Percentiles rank a stretch among this genome's conserved stretches.
Evolutionary conservation across 2,797 vertebrate species (phyloP).

Genomic region (Dicrostonyx torquatus): DNA sequence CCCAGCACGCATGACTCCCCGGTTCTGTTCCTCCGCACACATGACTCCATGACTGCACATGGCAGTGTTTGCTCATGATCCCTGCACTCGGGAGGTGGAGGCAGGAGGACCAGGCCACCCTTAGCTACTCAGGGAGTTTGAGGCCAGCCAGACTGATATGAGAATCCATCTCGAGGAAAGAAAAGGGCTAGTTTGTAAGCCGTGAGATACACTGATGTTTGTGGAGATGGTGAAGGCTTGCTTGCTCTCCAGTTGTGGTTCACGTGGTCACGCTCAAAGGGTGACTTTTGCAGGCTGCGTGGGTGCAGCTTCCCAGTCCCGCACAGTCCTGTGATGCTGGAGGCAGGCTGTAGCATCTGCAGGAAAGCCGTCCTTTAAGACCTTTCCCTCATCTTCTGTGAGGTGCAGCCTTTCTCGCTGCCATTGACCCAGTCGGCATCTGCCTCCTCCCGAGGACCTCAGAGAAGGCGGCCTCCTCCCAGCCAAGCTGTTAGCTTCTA

Average conservation of each 20-base stretch:
- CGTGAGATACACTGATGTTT: background rate
- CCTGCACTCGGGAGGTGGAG: background rate
- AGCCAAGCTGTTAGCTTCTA: background rate
- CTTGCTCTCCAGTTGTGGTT: background rate
- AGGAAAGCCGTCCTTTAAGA: background rate
- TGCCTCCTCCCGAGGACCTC: background rate
- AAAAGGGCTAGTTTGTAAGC: background rate
- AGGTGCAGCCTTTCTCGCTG: no score
- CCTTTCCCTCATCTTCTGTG: background rate
- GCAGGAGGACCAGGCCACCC: background rate
- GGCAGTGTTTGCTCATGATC: background rate
- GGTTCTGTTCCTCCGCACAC: background rate
- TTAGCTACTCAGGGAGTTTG: background rate
- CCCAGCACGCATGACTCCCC: no score
- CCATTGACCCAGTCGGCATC: background rate
- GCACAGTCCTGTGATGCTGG: background rate
- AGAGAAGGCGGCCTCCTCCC: background rate
- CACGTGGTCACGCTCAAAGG: accelerated
- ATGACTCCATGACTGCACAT: background rate
- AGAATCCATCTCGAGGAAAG: background rate
- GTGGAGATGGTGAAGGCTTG: background rate
- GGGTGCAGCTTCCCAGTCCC: background rate
- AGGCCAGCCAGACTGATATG: background rate
- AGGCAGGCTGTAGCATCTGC: background rate
- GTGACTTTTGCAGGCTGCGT: background rate